Evolutionary conservation across 1,140 invertebrate genomes (phyloP), one percentile per base, ranked within the genome.

Genomic region (Drosophila punjabiensis): DNA sequence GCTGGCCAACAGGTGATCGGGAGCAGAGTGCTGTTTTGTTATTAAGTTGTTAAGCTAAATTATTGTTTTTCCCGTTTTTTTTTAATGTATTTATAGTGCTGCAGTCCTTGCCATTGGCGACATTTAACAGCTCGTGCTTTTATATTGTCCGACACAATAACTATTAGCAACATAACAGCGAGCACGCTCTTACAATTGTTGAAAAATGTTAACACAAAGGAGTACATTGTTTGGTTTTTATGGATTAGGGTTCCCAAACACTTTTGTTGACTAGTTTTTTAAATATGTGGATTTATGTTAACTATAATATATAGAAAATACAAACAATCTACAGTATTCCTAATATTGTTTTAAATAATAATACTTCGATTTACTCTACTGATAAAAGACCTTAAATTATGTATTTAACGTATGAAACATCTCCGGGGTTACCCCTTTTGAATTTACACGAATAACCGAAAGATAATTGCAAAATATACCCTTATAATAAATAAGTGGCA

Each of bases 1-100:
- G 53, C 24, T 56, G 33, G 37, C 52, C 30, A 78, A 79, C 76
- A 79, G 77, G 77, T 79, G 77, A 79, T 74, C 60, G 55, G 20
- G 35, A 47, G 59, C 59, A 63, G 50, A 47, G 58, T 56, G 75
- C 64, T 79, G n/a, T 81, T 80, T 89, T 79, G 75, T 90, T 89
- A 89, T 89, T 89, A 91, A 89, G 86, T 89, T 89, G 86, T 89
- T 89, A 90, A 89, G 70, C 79, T 86, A 81, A 86, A 82, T 91
- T 86, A 82, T 90, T 90, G 76, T 73, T 74, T 78, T 73, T 73
- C 45, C 28, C 47, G 43, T 65, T 64, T 56, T 65, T 62, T 65
- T 64, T 10, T 6, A 20, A 63, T 61, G 45, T 58, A 74, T 58
- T 67, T 76, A 61, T 70, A 53, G 47, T 37, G 47, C 47, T 32